Evolutionary conservation across 2,113 vertebrate genomes (phyloP).

Genomic region (Tricholaema leucomelas): DNA sequence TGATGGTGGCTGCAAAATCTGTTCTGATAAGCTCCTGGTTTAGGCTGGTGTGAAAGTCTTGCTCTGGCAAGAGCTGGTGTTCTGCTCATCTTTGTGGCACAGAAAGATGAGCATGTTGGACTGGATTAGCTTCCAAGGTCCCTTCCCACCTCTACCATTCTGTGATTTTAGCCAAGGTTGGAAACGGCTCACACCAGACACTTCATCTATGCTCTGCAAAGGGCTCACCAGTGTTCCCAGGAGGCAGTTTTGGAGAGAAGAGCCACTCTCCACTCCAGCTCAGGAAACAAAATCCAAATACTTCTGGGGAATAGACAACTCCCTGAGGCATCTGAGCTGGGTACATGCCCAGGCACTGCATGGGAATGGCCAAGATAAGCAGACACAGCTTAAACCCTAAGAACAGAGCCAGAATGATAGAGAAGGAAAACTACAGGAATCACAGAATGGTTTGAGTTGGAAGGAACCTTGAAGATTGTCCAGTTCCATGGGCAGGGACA

Average conservation of each 20-base stretch:
- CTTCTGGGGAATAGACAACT: conserved; percentile 24
- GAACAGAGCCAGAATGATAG: not conserved
- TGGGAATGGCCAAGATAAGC: conserved; percentile 31
- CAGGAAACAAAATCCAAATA: conserved; percentile 5
- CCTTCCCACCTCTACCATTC: no score
- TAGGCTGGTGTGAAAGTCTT: not conserved
- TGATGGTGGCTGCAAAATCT: not conserved
- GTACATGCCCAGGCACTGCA: not conserved
- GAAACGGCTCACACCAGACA: not conserved
- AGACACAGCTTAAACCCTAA: conserved; percentile 40
- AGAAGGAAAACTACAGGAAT: not conserved
- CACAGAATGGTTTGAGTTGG: no score
- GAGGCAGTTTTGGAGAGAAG: not conserved
- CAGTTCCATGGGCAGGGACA: no score
- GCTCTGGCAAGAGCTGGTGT: not conserved
- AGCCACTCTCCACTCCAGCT: not conserved
- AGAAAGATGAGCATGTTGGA: not conserved
- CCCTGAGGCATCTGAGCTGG: not conserved
- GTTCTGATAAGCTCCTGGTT: not conserved
- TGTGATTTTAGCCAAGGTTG: not conserved
- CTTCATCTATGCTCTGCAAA: not conserved
- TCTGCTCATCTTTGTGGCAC: not conserved
- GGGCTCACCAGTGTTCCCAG: not conserved
- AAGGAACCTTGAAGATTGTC: no score
- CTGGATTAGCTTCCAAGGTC: no score